Conservation (phyloP, 2,113 vertebrate species). For the Cyprinodon variegatus region DNA sequence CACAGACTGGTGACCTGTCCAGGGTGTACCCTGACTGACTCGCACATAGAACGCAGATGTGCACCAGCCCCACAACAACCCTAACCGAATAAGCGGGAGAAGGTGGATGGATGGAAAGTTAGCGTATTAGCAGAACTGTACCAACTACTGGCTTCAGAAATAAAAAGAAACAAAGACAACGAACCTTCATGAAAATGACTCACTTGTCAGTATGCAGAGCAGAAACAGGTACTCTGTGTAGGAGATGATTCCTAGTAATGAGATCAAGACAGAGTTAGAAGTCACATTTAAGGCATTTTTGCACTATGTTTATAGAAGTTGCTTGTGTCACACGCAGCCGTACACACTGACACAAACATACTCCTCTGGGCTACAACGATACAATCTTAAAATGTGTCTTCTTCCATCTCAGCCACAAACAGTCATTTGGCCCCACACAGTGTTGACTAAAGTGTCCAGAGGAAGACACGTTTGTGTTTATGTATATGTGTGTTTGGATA, state of each 20-base stretch:
- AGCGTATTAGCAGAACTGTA: too few species aligned
- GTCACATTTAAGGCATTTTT: slow-evolving; percentile 47
- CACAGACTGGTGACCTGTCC: too few species aligned
- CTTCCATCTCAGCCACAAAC: slow-evolving; percentile 55
- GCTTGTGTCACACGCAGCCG: slow-evolving; percentile 48
- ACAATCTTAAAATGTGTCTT: slow-evolving; percentile 79
- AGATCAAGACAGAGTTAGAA: slow-evolving; percentile 68
- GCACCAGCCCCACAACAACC: too few species aligned
- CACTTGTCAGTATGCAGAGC: slow-evolving; percentile 98
- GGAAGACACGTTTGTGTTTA: slow-evolving; percentile 53
- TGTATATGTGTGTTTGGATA: slow-evolving; percentile 71
- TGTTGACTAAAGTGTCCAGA: slow-evolving; percentile 51
- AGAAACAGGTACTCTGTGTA: slow-evolving; percentile 99
- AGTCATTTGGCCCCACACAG: slow-evolving; percentile 70
- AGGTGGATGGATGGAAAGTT: too few species aligned
- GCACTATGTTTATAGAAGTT: slow-evolving; percentile 72
- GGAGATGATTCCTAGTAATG: slow-evolving; percentile 91
- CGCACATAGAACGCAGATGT: too few species aligned
- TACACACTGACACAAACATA: slow-evolving; percentile 46
- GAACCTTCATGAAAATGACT: slow-evolving; percentile 64
- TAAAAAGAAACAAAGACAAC: too few species aligned
- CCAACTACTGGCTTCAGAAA: too few species aligned
- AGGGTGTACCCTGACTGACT: too few species aligned
- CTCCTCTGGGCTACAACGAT: slow-evolving; percentile 77
- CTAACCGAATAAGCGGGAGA: too few species aligned